phyloP scores from a whole-genome alignment of 2,888 invertebrate species.

The Seira ritae region DNA sequence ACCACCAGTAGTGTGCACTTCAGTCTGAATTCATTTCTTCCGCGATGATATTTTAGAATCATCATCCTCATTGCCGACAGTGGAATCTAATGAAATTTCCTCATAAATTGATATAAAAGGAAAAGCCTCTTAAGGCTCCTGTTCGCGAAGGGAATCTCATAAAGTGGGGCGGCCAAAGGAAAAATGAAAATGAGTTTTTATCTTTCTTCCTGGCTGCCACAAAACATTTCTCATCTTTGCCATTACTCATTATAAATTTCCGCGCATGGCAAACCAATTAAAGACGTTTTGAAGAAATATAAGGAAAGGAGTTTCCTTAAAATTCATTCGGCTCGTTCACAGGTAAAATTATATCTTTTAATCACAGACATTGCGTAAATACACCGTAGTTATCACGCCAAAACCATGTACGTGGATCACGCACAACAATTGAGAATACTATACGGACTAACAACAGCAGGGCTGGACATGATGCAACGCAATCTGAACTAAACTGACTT shows the following conservation, averaged over 20 bases:
- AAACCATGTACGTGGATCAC: no score
- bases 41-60: background rate
- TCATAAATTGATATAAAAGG: background rate
- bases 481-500: no score
- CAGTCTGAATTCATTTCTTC: no score
- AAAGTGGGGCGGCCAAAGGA: background rate
- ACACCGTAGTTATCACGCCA: no score
- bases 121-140: background rate
- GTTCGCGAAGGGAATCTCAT: background rate
- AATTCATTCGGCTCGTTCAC: background rate
- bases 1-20: no score
- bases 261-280: background rate
- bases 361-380: background rate
- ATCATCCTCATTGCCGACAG: background rate
- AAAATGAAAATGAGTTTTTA: slow-evolving; percentile 4
- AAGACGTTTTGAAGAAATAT: background rate
- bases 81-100: background rate
- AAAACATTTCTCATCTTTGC: background rate
- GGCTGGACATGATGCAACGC: no score
- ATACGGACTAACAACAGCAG: no score
- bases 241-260: background rate
- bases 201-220: background rate
- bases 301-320: background rate
- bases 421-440: no score
- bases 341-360: background rate